phyloP scores from a whole-genome alignment of 2,797 vertebrate species.

The Mormyrus hasselquistii region DNA sequence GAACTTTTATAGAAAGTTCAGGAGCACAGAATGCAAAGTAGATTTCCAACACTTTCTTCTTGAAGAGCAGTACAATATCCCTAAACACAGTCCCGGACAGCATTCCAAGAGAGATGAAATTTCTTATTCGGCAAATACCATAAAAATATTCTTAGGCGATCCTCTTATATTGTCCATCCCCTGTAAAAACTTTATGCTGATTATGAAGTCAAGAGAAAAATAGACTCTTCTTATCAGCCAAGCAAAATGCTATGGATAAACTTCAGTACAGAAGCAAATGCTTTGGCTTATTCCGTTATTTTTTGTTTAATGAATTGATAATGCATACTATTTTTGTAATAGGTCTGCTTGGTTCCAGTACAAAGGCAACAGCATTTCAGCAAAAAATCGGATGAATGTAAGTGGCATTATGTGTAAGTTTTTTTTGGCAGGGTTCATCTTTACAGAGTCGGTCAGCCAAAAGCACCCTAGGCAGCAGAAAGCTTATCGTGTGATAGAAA shows the following conservation, averaged over 20 bases:
- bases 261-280: background rate
- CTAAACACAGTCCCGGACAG: background rate
- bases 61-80: background rate
- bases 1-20: background rate
- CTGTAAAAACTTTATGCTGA: background rate
- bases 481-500: background rate
- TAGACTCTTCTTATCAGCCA: background rate
- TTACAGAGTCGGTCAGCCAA: background rate
- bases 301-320: background rate
- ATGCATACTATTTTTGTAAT: background rate
- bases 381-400: background rate
- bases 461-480: background rate
- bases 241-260: background rate
- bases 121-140: background rate
- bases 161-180: background rate
- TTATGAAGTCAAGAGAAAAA: background rate
- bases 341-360: background rate
- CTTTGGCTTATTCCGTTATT: background rate
- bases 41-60: background rate
- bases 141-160: background rate
- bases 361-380: background rate
- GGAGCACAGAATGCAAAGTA: background rate
- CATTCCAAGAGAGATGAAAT: background rate
- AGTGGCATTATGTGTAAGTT: background rate
- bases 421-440: background rate